A percentile compares a stretch with the other conserved stretches of the same genome.
Evolutionary conservation across 2,888 invertebrate genomes (phyloP).

Genomic region (Anaspis maculata): DNA sequence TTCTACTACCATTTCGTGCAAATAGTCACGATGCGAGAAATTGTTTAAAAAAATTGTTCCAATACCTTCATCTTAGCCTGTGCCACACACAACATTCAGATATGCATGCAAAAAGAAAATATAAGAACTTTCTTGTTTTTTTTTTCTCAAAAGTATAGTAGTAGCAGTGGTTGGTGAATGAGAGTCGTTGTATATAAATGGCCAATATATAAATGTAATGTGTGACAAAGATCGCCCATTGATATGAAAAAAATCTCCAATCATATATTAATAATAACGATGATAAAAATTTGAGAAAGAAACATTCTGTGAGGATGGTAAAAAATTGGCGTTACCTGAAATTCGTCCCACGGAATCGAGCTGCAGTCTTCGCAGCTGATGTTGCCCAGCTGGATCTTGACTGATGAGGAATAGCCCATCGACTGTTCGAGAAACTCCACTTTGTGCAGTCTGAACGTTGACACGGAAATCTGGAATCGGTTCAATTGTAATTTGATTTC

Average conservation of each 20-base stretch:
- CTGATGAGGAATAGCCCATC: constrained; percentile 54
- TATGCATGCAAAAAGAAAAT: constrained; percentile 51
- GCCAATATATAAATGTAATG: too few species aligned
- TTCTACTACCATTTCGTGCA: constrained; percentile 13
- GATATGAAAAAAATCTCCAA: too few species aligned
- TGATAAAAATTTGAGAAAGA: too few species aligned
- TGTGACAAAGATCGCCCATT: too few species aligned
- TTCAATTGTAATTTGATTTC: constrained; percentile 3
- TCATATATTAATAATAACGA: too few species aligned
- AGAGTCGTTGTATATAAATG: too few species aligned
- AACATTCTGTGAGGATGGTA: too few species aligned
- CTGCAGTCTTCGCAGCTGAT: constrained; percentile 75
- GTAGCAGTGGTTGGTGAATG: too few species aligned
- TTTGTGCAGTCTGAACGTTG: constrained; percentile 62
- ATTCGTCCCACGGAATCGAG: constrained; percentile 88
- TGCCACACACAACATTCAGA: constrained; percentile 68
- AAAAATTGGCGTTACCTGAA: constrained; percentile 58
- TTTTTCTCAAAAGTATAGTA: too few species aligned
- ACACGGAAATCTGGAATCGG: constrained; percentile 46
- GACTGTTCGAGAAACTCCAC: constrained; percentile 68
- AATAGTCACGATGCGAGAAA: constrained; percentile 33
- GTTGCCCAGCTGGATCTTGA: constrained; percentile 62
- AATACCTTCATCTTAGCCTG: constrained; percentile 60
- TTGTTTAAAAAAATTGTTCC: constrained; percentile 42
- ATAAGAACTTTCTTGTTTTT: constrained; percentile 16